These are phyloP conservation scores for Stenichneumon culpator DNA, from an alignment of 2,888 invertebrate species.

Conservation along the genomic window DNA sequence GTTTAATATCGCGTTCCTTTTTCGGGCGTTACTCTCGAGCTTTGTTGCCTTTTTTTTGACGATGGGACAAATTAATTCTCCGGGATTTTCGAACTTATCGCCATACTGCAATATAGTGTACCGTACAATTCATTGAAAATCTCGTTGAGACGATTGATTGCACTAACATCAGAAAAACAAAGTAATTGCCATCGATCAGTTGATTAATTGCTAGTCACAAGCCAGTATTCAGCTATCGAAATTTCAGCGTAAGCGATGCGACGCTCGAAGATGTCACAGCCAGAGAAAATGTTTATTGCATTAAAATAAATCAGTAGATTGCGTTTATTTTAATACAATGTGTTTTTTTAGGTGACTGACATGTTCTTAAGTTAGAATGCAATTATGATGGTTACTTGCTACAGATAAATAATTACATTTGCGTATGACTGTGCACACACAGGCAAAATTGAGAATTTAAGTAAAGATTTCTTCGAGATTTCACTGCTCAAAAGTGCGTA, in stretches of 20 bases:
- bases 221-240: neutral
- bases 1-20: slow-evolving; percentile 3
- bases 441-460: too few species aligned
- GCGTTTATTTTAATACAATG: too few species aligned
- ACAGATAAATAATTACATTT: too few species aligned
- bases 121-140: neutral
- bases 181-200: neutral
- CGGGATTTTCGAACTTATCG: neutral
- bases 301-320: too few species aligned
- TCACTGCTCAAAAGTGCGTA: too few species aligned
- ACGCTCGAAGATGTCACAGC: too few species aligned
- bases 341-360: too few species aligned
- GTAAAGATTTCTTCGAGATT: neutral
- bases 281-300: too few species aligned
- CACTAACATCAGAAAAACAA: neutral
- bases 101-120: neutral
- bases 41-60: slow-evolving; percentile 1
- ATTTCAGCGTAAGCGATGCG: neutral
- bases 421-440: too few species aligned
- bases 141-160: neutral
- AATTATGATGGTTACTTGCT: too few species aligned
- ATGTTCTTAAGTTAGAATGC: too few species aligned
- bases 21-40: neutral
- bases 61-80: slow-evolving; percentile 13
- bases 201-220: neutral